Conservation (phyloP, 2,888 invertebrate species). For the Megamerina dolium region DNA sequence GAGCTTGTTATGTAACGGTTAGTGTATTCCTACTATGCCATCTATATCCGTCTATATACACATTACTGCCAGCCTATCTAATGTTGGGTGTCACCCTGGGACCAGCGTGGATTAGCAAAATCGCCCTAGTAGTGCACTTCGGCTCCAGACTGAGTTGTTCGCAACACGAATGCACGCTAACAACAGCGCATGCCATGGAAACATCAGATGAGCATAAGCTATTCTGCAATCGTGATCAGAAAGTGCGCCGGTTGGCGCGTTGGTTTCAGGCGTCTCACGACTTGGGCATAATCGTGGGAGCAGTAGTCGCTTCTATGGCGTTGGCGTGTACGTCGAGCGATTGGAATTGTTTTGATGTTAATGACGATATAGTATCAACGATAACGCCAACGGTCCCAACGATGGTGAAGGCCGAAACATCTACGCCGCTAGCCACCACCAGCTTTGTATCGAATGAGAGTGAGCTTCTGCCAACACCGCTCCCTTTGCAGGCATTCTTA, state of each 20-base stretch:
- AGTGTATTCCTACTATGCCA: constrained; percentile 59
- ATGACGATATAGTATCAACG: constrained; percentile 3
- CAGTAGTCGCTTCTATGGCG: constrained; percentile 51
- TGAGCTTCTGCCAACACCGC: constrained; percentile 9
- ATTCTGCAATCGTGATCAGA: constrained; percentile 47
- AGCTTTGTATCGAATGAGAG: constrained; percentile 2
- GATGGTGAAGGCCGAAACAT: background rate
- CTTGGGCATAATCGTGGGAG: constrained; percentile 55
- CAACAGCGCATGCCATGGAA: constrained; percentile 25
- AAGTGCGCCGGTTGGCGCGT: constrained; percentile 52
- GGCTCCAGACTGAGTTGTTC: constrained; percentile 46
- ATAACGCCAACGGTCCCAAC: background rate
- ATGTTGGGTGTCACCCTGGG: constrained; percentile 57
- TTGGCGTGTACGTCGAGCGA: constrained; percentile 46
- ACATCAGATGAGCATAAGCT: constrained; percentile 45
- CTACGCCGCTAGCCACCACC: background rate
- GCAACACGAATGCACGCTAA: constrained; percentile 40
- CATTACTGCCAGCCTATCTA: constrained; percentile 53
- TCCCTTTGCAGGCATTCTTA: constrained; percentile 17
- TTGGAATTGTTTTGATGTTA: constrained; percentile 33
- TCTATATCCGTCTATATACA: constrained; percentile 53
- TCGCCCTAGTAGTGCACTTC: constrained; percentile 42
- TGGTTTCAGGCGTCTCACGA: constrained; percentile 56
- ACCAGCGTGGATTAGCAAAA: constrained; percentile 42
- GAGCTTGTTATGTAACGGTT: constrained; percentile 53